Evolutionary conservation across 2,113 vertebrate genomes (phyloP), one percentile per base, ranked within the genome.

Genomic region (Myrmecophaga tridactyla): DNA sequence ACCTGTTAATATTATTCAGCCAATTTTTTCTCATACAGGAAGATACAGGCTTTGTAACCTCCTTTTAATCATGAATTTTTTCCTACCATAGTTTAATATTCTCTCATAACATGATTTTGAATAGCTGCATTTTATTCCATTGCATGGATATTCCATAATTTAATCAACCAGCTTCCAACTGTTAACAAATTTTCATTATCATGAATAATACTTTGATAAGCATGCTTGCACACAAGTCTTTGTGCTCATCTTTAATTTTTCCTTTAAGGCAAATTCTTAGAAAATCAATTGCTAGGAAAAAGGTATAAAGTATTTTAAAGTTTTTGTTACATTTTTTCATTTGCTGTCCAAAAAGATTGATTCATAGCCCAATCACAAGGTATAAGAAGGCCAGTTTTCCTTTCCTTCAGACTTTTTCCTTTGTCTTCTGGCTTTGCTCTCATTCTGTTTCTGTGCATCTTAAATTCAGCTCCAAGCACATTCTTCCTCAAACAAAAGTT

Each of bases 81-180:
- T 23, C 70, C 18, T 41, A 7, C n/a, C 25, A 41, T 75, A 69
- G 63, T 62, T 81, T 95, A 60, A 2, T 62, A 27, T 78, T 90
- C 18, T 85, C 91, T 67, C 29, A 43, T 93, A 90, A 77, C 23
- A 43, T 86, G 76, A 60, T 73, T 94, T 90, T 84, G 46, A 92
- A 83, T 46, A n/a, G 46, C 46, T 48, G 46, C 46, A 48, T 34
- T 82, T 29, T 95, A 81, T 43, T 65, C 29, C 25, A 69, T 18
- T 90, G 34, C 20, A 62, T 78, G 17, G 23, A 27, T 60, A 48
- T 39, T 17, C 27, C 12, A 60, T 29, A 76, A 69, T 62, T 34
- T 39, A 82, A 65, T 65, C 31, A 87, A 78, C 60, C 25, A 39
- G 34, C 84, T 73, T 93, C 70, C 14, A 65, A 6, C 25, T 65